These are phyloP conservation scores for Amniataba percoides DNA, from an alignment of 2,797 vertebrate species.

Conservation along the genomic window DNA sequence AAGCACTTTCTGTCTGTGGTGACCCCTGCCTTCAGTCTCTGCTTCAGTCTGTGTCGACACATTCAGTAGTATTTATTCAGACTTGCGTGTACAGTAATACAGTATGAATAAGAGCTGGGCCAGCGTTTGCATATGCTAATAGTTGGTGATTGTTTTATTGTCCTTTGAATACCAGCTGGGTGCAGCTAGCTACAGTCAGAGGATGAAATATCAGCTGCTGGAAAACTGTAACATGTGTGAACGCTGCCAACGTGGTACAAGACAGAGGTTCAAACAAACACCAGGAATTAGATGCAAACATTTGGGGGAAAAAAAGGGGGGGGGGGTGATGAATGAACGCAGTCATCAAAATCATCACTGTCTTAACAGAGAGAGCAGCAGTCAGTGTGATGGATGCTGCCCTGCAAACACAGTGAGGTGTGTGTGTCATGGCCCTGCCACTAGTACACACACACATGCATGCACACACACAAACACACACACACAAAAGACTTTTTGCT, in stretches of 20 bases:
- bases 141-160: slow-evolving; percentile 33
- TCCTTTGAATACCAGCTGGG: slow-evolving; percentile 14
- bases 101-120: slow-evolving; percentile 50
- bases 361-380: slow-evolving; percentile 32
- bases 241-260: not conserved
- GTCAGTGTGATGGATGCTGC: slow-evolving; percentile 53
- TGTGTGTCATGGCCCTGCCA: slow-evolving; percentile 75
- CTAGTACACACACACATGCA: slow-evolving; percentile 22
- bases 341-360: slow-evolving; percentile 29
- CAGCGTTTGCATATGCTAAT: slow-evolving; percentile 45
- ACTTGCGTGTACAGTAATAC: slow-evolving; percentile 57
- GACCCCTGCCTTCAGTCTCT: slow-evolving; percentile 62
- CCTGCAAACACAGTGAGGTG: slow-evolving; percentile 69
- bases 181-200: slow-evolving; percentile 43
- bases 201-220: slow-evolving; percentile 25
- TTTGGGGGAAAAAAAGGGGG: slow-evolving; percentile 6
- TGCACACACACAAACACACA: slow-evolving; percentile 22
- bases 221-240: slow-evolving; percentile 20
- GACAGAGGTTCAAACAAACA: slow-evolving; percentile 29
- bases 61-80: slow-evolving; percentile 83
- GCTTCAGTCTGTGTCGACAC: slow-evolving; percentile 65
- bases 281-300: slow-evolving; percentile 45
- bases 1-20: slow-evolving; percentile 52
- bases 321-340: slow-evolving; percentile 30
- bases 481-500: slow-evolving; percentile 11